Evolutionary conservation across 2,797 vertebrate species (phyloP).

Genomic region (Cheirogaleus major): DNA sequence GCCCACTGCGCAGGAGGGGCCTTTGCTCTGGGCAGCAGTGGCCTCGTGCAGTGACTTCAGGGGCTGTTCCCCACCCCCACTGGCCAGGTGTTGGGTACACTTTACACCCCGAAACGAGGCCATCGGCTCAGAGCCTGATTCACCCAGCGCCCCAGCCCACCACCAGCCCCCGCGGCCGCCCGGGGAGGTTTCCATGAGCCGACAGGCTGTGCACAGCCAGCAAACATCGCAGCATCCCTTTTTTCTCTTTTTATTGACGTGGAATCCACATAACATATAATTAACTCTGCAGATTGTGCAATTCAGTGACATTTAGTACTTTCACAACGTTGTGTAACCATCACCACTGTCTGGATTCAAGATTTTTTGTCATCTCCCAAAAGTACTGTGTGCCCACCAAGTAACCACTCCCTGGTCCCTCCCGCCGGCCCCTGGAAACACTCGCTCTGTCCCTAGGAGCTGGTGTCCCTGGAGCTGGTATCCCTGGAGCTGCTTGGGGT

Average conservation of each 20-base stretch:
- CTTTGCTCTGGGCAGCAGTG: no score
- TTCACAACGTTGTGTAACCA: background rate
- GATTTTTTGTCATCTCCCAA: background rate
- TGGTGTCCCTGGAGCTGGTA: no score
- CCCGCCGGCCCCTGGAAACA: background rate
- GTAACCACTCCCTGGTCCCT: background rate
- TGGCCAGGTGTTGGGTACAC: no score
- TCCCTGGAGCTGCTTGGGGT: no score
- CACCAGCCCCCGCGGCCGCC: no score
- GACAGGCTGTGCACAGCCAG: no score
- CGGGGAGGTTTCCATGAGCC: background rate
- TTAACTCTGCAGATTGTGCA: background rate
- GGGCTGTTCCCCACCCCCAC: no score
- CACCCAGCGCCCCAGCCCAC: background rate
- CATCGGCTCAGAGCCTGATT: background rate
- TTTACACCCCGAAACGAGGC: background rate
- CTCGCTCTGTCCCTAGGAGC: no score
- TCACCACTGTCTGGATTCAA: background rate
- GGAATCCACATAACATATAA: background rate
- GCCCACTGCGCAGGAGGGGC: fast-evolving
- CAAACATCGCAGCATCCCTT: background rate
- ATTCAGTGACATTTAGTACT: background rate
- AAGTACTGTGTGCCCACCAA: background rate
- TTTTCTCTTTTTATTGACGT: background rate
- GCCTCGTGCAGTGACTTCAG: no score